Conservation (phyloP, 2,113 vertebrate species). For the Hippoglossus stenolepis region DNA sequence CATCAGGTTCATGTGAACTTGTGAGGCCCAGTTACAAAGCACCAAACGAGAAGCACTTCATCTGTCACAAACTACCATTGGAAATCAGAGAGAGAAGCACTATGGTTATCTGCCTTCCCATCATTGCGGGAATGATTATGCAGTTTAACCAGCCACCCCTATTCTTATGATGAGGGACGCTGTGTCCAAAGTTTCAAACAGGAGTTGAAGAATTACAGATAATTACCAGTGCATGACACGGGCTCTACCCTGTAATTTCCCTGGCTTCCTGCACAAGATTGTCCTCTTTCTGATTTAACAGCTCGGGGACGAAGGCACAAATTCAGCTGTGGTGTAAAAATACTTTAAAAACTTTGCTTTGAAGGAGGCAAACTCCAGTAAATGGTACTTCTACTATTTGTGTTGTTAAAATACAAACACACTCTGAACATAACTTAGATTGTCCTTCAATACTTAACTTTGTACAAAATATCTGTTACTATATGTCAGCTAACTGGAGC, state of each 20-base stretch:
- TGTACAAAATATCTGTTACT: no score
- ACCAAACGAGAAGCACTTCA: not conserved
- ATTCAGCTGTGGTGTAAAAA: constrained; percentile 17
- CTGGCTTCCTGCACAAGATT: constrained; percentile 72
- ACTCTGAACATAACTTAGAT: no score
- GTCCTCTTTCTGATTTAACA: constrained; percentile 69
- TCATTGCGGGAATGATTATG: constrained; percentile 15
- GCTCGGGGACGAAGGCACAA: constrained; percentile 38
- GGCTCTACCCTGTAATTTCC: constrained; percentile 77
- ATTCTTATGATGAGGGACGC: constrained; percentile 43
- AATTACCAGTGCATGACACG: constrained; percentile 75
- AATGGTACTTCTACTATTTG: not conserved
- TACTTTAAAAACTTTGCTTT: not conserved
- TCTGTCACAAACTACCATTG: not conserved
- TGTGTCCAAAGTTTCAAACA: constrained; percentile 55
- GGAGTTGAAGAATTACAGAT: constrained; percentile 70
- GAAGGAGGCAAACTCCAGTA: not conserved
- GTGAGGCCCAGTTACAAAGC: no score
- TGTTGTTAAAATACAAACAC: no score
- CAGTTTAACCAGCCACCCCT: constrained; percentile 7
- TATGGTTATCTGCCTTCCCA: not conserved
- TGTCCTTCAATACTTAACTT: no score
- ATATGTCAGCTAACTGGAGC: not conserved
- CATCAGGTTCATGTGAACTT: not conserved
- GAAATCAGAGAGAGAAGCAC: constrained; percentile 1